These are phyloP conservation scores for Meriones psammophilus DNA, from an alignment of 2,797 vertebrate species.

Conservation along the genomic window DNA sequence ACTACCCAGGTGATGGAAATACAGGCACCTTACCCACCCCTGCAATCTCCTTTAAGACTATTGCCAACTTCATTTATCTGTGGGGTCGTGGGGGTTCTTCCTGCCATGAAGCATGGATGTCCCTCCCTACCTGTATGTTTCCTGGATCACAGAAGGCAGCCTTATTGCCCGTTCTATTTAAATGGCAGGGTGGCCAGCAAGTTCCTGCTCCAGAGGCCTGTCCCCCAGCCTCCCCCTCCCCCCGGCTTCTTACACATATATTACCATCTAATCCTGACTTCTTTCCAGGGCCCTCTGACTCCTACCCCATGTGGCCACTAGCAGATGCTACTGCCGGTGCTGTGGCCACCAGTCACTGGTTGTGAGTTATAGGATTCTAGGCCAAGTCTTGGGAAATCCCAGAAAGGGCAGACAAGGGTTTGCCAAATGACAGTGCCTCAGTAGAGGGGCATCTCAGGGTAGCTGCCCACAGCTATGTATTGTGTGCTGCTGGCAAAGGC, in stretches of 20 bases:
- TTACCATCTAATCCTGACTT: background rate
- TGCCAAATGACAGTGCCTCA: background rate
- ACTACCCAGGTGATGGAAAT: background rate
- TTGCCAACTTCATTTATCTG: slow-evolving; percentile 10
- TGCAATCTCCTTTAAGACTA: background rate
- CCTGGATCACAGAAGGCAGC: background rate
- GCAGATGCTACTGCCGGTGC: slow-evolving; percentile 22
- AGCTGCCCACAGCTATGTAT: background rate
- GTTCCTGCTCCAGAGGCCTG: slow-evolving; percentile 22
- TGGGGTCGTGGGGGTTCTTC: background rate
- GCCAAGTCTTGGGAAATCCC: background rate
- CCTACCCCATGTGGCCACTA: slow-evolving; percentile 35
- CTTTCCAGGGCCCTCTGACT: slow-evolving; percentile 61
- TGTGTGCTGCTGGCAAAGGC: background rate
- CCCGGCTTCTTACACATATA: too few species aligned
- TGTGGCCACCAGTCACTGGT: slow-evolving; percentile 22
- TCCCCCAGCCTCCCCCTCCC: background rate
- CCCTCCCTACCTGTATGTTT: background rate
- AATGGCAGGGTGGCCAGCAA: background rate
- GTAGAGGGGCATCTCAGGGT: background rate
- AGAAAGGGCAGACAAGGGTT: background rate
- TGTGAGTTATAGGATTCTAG: background rate
- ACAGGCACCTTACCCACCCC: background rate
- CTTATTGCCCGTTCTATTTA: background rate
- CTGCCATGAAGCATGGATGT: background rate